Evolutionary conservation across 2,888 invertebrate genomes (phyloP).

Genomic region (Ophraella communa): DNA sequence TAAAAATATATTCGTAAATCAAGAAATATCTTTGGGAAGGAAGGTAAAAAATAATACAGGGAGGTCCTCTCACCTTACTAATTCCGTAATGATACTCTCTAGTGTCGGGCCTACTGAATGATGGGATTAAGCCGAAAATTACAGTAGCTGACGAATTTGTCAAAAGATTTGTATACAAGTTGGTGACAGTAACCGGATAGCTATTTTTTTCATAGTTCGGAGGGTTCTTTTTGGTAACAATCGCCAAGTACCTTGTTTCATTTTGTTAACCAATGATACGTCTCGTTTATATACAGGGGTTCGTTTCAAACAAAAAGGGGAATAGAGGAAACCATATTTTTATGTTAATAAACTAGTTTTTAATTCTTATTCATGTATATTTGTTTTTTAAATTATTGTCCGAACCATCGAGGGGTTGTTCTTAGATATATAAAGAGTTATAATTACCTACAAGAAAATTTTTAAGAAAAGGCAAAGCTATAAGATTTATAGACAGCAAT

Average conservation of each 20-base stretch:
- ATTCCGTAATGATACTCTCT: constrained; percentile 38
- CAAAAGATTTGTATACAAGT: constrained; percentile 27
- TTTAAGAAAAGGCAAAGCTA: no score
- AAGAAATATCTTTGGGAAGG: no score
- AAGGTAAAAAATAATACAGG: constrained; percentile 11
- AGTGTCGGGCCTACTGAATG: constrained; percentile 33
- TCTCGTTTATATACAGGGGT: constrained; percentile 4
- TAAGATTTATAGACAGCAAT: no score
- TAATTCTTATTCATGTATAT: no score
- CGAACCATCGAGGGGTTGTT: no score
- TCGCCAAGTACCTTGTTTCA: constrained; percentile 19
- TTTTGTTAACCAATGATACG: constrained; percentile 24
- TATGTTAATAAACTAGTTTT: background rate
- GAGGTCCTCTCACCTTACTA: constrained; percentile 27
- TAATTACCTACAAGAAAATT: no score
- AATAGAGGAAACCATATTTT: background rate
- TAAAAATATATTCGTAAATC: background rate
- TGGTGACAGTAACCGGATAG: constrained; percentile 38
- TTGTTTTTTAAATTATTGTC: no score
- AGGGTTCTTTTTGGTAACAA: constrained; percentile 23
- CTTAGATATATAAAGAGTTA: no score
- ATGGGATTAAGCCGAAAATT: constrained; percentile 35
- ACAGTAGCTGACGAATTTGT: constrained; percentile 38
- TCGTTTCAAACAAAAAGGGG: no score
- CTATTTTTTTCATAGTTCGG: no score